These are phyloP conservation scores for Lutjanus erythropterus DNA, from an alignment of 2,113 vertebrate species.

Conservation along the genomic window DNA sequence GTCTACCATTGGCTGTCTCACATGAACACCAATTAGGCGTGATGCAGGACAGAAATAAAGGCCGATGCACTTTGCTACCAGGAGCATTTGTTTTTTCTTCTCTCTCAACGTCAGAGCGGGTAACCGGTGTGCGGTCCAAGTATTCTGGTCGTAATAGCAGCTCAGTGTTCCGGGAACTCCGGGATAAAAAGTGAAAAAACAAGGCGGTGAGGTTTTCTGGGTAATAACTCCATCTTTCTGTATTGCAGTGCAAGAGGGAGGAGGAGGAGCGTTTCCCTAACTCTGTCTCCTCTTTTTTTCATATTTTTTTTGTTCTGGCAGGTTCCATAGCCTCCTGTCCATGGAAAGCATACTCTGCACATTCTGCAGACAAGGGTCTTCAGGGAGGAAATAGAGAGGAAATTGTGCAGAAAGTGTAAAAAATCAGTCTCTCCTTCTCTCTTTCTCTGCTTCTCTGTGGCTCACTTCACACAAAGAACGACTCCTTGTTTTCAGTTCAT, in stretches of 20 bases:
- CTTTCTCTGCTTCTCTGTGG: constrained; percentile 58
- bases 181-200: constrained; percentile 71
- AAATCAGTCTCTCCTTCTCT: constrained; percentile 73
- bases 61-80: constrained; percentile 65
- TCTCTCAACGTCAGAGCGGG: constrained; percentile 65
- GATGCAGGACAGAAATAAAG: constrained; percentile 76
- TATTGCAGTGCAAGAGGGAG: constrained; percentile 63
- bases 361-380: constrained; percentile 87
- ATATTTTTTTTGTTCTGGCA: constrained; percentile 75
- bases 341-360: constrained; percentile 87
- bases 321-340: constrained; percentile 78
- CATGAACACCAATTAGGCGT: constrained; percentile 67
- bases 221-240: constrained; percentile 81
- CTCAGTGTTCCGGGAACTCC: constrained; percentile 81
- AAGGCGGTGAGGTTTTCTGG: constrained; percentile 78
- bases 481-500: constrained; percentile 71
- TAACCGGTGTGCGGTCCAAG: constrained; percentile 79
- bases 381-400: constrained; percentile 88
- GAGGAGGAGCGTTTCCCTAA: constrained; percentile 39
- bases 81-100: constrained; percentile 64
- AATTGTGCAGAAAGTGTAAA: constrained; percentile 89
- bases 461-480: constrained; percentile 75
- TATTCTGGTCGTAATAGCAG: constrained; percentile 81
- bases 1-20: constrained; percentile 60
- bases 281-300: constrained; percentile 31